Percentiles rank a stretch among this genome's conserved stretches.
Conservation (phyloP, 2,888 invertebrate genomes). For the Tribolium freemani region DNA sequence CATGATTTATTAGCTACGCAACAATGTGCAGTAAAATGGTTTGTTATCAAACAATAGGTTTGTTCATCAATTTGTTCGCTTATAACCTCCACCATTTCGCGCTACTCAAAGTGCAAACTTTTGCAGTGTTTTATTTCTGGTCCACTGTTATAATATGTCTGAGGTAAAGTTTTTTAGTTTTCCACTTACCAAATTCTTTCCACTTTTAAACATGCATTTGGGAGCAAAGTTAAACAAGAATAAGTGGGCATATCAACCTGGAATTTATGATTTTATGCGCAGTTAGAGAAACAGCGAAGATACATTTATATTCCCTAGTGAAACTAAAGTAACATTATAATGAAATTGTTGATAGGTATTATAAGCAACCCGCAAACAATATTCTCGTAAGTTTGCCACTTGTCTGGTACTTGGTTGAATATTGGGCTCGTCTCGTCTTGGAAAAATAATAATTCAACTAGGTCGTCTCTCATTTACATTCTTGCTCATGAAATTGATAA, state of each 20-base stretch:
- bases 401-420: too few relatives aligned
- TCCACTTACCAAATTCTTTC: background rate
- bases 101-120: too few relatives aligned
- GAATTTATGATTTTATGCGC: background rate
- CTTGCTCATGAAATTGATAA: background rate
- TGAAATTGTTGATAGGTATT: background rate
- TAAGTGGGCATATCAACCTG: background rate
- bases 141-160: background rate
- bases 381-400: background rate
- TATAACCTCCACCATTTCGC: background rate
- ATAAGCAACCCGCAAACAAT: background rate
- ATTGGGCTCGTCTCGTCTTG: too few relatives aligned
- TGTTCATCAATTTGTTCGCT: background rate
- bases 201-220: background rate
- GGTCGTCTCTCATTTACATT: background rate
- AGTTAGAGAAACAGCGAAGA: background rate
- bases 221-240: background rate
- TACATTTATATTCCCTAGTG: background rate
- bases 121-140: too few relatives aligned
- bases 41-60: conserved; percentile 19
- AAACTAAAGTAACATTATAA: background rate
- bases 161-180: background rate
- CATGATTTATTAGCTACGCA: conserved; percentile 17
- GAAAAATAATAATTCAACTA: background rate
- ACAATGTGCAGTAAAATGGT: conserved; percentile 14